These are phyloP conservation scores for Colletes collaris DNA, from an alignment of 2,888 invertebrate species.

Conservation along the genomic window DNA sequence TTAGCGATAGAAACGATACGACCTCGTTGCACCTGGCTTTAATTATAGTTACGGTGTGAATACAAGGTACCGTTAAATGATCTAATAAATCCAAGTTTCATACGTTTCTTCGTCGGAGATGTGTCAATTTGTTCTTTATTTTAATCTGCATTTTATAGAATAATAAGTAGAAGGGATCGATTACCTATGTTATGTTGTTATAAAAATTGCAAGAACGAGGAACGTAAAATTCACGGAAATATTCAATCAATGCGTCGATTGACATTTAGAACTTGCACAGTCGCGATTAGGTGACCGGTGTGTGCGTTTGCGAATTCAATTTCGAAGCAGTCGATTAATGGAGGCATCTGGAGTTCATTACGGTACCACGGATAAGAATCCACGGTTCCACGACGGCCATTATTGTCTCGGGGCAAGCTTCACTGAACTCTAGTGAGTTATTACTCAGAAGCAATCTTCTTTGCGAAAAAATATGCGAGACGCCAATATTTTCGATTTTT, in stretches of 20 bases:
- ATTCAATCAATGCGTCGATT: background rate
- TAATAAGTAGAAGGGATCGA: no score
- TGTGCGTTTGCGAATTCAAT: slow-evolving; percentile 28
- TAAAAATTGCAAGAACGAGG: background rate
- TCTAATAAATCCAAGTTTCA: background rate
- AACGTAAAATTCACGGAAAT: slow-evolving; percentile 3
- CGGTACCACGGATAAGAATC: slow-evolving; percentile 41
- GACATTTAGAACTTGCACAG: slow-evolving; percentile 26
- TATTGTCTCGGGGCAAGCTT: slow-evolving; percentile 42
- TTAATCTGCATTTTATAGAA: no score
- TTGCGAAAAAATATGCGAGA: slow-evolving; percentile 17
- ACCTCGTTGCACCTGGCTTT: no score
- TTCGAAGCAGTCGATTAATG: slow-evolving; percentile 28
- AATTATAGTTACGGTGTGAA: no score
- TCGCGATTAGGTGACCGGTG: slow-evolving; percentile 21
- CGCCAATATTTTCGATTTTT: slow-evolving; percentile 28
- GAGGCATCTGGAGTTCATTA: slow-evolving; percentile 48
- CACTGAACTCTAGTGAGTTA: slow-evolving; percentile 25
- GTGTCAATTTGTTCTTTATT: no score
- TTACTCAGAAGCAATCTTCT: slow-evolving; percentile 41
- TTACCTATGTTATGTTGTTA: no score
- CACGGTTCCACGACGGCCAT: slow-evolving; percentile 34
- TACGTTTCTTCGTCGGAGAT: no score
- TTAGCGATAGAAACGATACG: no score
- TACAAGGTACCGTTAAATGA: background rate